These are phyloP conservation scores for Megalopta genalis DNA, from an alignment of 1,140 invertebrate genomes.

Conservation along the genomic window DNA sequence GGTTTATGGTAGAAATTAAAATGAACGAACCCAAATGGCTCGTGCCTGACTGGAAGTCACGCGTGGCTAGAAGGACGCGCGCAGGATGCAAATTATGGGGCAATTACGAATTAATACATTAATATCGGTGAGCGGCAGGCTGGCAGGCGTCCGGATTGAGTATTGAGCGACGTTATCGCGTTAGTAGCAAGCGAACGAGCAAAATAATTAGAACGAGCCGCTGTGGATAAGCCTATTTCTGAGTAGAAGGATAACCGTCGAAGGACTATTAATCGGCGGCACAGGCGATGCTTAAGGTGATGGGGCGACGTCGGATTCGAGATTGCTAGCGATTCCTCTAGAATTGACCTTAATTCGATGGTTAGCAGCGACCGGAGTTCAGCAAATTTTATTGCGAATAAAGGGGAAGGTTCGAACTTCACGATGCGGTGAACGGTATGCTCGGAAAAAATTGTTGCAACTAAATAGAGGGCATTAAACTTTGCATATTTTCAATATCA, in stretches of 20 bases:
- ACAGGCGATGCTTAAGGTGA: conserved; percentile 15
- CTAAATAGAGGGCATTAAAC: no score
- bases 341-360: conserved; percentile 34
- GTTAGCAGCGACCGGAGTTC: not conserved
- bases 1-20: no score
- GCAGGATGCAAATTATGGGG: conserved; percentile 58
- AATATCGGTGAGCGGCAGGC: conserved; percentile 63
- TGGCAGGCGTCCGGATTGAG: conserved; percentile 46
- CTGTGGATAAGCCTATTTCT: conserved; percentile 61
- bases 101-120: conserved; percentile 73
- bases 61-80: conserved; percentile 24
- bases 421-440: no score
- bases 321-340: conserved; percentile 42
- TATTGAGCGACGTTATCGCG: conserved; percentile 68
- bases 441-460: no score
- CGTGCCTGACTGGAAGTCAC: conserved; percentile 28
- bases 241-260: conserved; percentile 59
- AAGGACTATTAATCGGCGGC: conserved; percentile 47
- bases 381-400: no score
- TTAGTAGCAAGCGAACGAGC: conserved; percentile 70
- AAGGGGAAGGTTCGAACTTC: no score
- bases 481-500: no score
- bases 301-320: conserved; percentile 21
- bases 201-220: conserved; percentile 73
- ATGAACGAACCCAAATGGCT: no score